Percentiles rank a stretch among this genome's conserved stretches.
phyloP scores from a whole-genome alignment of 2,113 vertebrate species.

The Daboia siamensis region DNA sequence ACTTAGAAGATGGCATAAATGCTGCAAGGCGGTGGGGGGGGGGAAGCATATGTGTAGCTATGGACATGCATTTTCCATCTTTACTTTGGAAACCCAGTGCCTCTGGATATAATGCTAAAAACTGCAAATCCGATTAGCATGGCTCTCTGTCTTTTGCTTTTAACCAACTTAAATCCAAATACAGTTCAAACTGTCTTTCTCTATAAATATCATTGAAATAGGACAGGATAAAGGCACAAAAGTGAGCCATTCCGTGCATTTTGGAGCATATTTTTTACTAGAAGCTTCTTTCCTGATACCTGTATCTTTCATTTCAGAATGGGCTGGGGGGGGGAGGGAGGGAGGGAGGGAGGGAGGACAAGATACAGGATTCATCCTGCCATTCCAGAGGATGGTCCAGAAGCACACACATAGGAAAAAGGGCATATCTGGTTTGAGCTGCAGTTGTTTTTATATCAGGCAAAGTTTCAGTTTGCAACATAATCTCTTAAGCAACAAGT shows the following conservation, averaged over 20 bases:
- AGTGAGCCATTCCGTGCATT: background rate
- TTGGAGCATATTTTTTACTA: slow-evolving; percentile 12
- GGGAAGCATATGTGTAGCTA: slow-evolving; percentile 14
- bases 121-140: slow-evolving; percentile 24
- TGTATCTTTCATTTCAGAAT: background rate
- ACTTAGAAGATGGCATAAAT: slow-evolving; percentile 64
- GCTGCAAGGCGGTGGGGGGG: slow-evolving; percentile 36
- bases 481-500: slow-evolving; percentile 49
- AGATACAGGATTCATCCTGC: slow-evolving; percentile 19
- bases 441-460: slow-evolving; percentile 23
- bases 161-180: slow-evolving; percentile 22
- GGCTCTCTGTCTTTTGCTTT: slow-evolving; percentile 23
- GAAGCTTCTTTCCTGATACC: background rate
- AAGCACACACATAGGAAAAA: slow-evolving; percentile 5
- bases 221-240: slow-evolving; percentile 24
- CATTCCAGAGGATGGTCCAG: background rate
- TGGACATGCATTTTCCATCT: slow-evolving; percentile 39
- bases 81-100: slow-evolving; percentile 61
- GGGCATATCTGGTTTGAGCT: background rate
- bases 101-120: slow-evolving; percentile 49
- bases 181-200: background rate
- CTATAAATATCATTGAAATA: slow-evolving; percentile 14
- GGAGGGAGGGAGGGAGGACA: background rate
- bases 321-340: background rate
- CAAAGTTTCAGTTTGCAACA: slow-evolving; percentile 41